Conservation (phyloP, 2,888 invertebrate species). For the Acleris laterana region DNA sequence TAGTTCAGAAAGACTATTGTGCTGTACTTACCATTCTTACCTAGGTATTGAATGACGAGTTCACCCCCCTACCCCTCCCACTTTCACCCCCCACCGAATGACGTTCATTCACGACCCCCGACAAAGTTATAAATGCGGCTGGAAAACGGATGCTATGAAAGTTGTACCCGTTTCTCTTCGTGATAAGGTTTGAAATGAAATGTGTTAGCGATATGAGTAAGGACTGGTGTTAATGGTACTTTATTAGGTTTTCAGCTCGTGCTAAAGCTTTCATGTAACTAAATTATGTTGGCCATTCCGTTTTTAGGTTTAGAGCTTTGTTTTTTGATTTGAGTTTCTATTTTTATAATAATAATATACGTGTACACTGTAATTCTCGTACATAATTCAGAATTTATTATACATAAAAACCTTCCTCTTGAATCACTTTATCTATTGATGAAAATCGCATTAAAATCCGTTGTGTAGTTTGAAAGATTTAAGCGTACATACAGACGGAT, state of each 20-base stretch:
- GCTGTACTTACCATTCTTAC: slow-evolving; percentile 9
- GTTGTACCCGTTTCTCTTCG: background rate
- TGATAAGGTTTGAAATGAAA: background rate
- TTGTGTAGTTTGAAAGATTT: too few relatives aligned
- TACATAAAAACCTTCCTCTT: too few relatives aligned
- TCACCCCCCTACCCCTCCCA: background rate
- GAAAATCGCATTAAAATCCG: too few relatives aligned
- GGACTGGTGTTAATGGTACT: background rate
- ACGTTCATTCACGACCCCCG: slow-evolving; percentile 20
- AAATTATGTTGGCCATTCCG: too few relatives aligned
- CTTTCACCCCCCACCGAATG: slow-evolving; percentile 9
- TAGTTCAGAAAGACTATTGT: background rate
- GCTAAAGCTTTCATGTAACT: background rate
- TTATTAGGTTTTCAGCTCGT: slow-evolving; percentile 1
- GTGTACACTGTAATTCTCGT: too few relatives aligned
- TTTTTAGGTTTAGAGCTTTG: too few relatives aligned
- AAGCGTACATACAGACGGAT: too few relatives aligned
- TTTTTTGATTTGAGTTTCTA: too few relatives aligned
- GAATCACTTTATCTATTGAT: too few relatives aligned
- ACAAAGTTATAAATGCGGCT: slow-evolving; percentile 8
- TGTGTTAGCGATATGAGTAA: too few relatives aligned
- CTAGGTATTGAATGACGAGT: slow-evolving; percentile 13
- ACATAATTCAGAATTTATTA: too few relatives aligned
- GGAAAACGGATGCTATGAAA: background rate
- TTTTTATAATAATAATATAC: too few relatives aligned